A percentile compares a stretch with the other conserved stretches of the same genome.
phyloP scores from a whole-genome alignment of 1,140 invertebrate genomes.

The Spodoptera frugiperda region DNA sequence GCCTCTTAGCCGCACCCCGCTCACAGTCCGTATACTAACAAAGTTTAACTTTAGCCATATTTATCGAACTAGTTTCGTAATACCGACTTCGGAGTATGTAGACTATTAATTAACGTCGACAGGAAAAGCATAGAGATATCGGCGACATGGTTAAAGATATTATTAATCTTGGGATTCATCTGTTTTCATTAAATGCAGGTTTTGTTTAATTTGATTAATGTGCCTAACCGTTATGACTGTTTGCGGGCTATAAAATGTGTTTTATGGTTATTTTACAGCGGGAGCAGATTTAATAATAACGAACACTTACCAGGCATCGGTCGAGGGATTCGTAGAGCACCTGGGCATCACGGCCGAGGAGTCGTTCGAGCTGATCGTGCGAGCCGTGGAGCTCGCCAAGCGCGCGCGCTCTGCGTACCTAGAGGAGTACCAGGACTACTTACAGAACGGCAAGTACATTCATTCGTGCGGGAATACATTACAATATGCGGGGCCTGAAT shows the following conservation, averaged over 20 bases:
- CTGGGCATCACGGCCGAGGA: slow-evolving; percentile 88
- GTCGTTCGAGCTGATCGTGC: slow-evolving; percentile 89
- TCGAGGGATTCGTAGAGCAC: slow-evolving; percentile 91
- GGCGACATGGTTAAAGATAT: slow-evolving; percentile 54
- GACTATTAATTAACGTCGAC: slow-evolving; percentile 50
- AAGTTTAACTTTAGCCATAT: slow-evolving; percentile 66
- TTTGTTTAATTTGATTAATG: slow-evolving; percentile 57
- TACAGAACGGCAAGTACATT: slow-evolving; percentile 71
- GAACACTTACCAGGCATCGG: slow-evolving; percentile 95
- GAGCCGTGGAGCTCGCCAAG: slow-evolving; percentile 90
- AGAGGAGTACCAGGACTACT: slow-evolving; percentile 84
- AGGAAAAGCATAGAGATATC: slow-evolving; percentile 55
- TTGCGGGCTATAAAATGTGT: slow-evolving; percentile 48
- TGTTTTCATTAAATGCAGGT: slow-evolving; percentile 57
- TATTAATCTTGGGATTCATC: slow-evolving; percentile 62
- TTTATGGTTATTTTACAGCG: slow-evolving; percentile 84
- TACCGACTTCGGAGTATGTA: slow-evolving; percentile 35
- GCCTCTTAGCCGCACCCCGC: slow-evolving; percentile 73
- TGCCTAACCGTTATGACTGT: slow-evolving; percentile 34
- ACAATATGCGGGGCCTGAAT: slow-evolving; percentile 4
- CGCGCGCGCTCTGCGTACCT: slow-evolving; percentile 87
- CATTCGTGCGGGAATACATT: slow-evolving; percentile 2
- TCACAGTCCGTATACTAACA: slow-evolving; percentile 62
- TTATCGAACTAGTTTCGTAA: slow-evolving; percentile 72
- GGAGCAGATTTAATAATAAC: slow-evolving; percentile 95